A percentile compares a stretch with the other conserved stretches of the same genome.
These are phyloP conservation scores for Argentina silus DNA, from an alignment of 2,797 vertebrate species.

Conservation along the genomic window DNA sequence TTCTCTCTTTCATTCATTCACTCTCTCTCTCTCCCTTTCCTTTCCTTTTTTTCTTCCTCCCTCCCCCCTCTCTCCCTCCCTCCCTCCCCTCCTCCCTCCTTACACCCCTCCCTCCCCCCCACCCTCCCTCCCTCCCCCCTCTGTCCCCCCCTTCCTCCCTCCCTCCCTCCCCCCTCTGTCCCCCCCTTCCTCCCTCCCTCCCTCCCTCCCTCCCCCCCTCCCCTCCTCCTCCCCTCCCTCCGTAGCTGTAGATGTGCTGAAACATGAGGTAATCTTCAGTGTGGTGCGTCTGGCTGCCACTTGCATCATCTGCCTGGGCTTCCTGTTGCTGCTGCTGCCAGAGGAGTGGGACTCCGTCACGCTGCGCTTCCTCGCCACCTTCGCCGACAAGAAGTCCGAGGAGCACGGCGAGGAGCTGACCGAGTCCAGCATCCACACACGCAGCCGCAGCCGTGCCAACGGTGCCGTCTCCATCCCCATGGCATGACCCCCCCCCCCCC, in stretches of 20 bases:
- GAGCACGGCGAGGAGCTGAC: slow-evolving; percentile 89
- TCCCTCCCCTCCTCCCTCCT: background rate
- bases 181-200: background rate
- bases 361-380: slow-evolving; percentile 89
- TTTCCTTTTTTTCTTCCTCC: slow-evolving; percentile 10
- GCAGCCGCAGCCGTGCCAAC: slow-evolving; percentile 92
- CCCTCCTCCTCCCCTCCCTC: slow-evolving; percentile 14
- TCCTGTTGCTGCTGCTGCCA: slow-evolving; percentile 93
- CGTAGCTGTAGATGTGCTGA: slow-evolving; percentile 93
- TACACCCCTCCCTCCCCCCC: slow-evolving; percentile 13
- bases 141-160: slow-evolving; percentile 17
- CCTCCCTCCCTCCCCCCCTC: background rate
- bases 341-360: slow-evolving; percentile 98
- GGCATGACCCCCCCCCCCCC: slow-evolving; percentile 75
- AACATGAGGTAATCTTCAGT: slow-evolving; percentile 97
- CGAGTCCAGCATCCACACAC: slow-evolving; percentile 85
- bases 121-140: background rate
- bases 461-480: slow-evolving; percentile 92
- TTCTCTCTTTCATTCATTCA: slow-evolving; percentile 19
- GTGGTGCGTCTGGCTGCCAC: slow-evolving; percentile 95
- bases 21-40: slow-evolving; percentile 4
- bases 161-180: background rate
- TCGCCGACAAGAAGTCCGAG: slow-evolving; percentile 95
- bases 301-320: slow-evolving; percentile 94
- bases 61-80: background rate